Conservation (phyloP, 30 jellyfish, hydroid and myxozoan species). For the Catostylus mosaicus region DNA sequence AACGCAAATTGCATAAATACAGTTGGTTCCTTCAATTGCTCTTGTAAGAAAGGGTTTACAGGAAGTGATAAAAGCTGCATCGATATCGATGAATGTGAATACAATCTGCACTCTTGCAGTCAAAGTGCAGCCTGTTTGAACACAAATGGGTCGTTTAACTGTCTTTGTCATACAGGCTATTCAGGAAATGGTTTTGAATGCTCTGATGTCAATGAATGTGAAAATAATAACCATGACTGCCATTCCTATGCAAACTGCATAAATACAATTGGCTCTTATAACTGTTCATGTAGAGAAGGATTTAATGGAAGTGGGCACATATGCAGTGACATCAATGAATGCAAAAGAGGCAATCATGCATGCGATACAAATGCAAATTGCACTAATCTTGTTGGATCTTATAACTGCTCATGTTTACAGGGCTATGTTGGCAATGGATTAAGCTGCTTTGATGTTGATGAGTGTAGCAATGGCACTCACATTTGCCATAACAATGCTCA, state of each 20-base stretch:
- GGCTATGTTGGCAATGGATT: slow-evolving; percentile 86
- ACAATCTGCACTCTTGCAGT: slow-evolving; percentile 17
- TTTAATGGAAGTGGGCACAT: slow-evolving; percentile 66
- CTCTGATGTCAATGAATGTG: slow-evolving; percentile 52
- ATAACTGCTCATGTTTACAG: slow-evolving; percentile 66
- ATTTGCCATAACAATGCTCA: slow-evolving; percentile 44
- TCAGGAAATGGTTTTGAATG: slow-evolving; percentile 31
- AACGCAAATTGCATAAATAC: slow-evolving; percentile 49
- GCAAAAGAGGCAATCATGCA: slow-evolving; percentile 21
- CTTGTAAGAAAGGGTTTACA: slow-evolving; percentile 36
- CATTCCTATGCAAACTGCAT: slow-evolving; percentile 32
- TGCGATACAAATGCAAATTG: slow-evolving; percentile 68
- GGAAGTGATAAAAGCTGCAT: slow-evolving; percentile 55
- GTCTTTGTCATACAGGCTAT: slow-evolving; percentile 20
- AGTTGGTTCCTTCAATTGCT: slow-evolving; percentile 40
- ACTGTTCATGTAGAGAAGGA: slow-evolving; percentile 57
- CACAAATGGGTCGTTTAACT: slow-evolving; percentile 20
- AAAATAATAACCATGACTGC: slow-evolving; percentile 23
- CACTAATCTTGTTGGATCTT: slow-evolving; percentile 64
- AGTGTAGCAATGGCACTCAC: slow-evolving; percentile 49
- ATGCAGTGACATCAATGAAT: slow-evolving; percentile 73
- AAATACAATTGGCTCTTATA: slow-evolving; percentile 37
- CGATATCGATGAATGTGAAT: slow-evolving; percentile 55
- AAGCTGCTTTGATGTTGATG: slow-evolving; percentile 74
- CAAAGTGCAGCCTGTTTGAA: slow-evolving; percentile 15